A percentile compares a stretch with the other conserved stretches of the same genome.
Conservation (phyloP, 2,113 vertebrate genomes). For the Lota lota region DNA sequence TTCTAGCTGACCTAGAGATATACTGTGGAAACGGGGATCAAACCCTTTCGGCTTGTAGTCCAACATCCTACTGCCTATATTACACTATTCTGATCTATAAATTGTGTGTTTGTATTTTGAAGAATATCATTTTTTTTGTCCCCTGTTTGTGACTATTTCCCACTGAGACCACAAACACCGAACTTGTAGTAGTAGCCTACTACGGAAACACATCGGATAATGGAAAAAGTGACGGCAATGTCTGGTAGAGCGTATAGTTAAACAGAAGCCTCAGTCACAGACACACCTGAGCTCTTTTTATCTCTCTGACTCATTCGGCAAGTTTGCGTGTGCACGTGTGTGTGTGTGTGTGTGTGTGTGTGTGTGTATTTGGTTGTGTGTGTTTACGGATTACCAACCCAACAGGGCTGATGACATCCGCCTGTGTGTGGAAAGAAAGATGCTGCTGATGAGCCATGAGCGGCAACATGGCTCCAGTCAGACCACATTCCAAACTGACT, state of each 20-base stretch:
- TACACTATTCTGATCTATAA: too few relatives aligned
- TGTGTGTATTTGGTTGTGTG: too few relatives aligned
- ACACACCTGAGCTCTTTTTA: not conserved
- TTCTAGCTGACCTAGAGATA: too few relatives aligned
- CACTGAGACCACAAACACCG: not conserved
- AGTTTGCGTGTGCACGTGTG: not conserved
- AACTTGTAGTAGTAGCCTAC: not conserved
- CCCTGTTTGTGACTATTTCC: not conserved
- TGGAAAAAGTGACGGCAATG: not conserved
- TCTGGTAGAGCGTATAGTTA: not conserved
- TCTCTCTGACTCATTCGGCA: not conserved
- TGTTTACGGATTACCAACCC: not conserved
- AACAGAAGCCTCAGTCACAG: not conserved
- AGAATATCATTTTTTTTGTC: too few relatives aligned
- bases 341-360: too few relatives aligned
- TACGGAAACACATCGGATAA: not conserved
- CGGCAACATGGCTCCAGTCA: not conserved
- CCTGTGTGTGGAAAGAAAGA: not conserved
- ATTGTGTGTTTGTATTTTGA: too few relatives aligned
- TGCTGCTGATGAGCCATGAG: not conserved
- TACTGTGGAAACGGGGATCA: too few relatives aligned
- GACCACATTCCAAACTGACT: not conserved
- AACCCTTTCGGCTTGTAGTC: too few relatives aligned
- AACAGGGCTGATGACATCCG: not conserved
- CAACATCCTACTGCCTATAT: too few relatives aligned